phyloP scores from a whole-genome alignment of 2,113 vertebrate genomes.

The human region GRCh38 chr12:115828501-115829000 shows the following conservation, averaged over 20 bases:
- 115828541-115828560: background rate
- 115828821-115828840: fast-evolving
- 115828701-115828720: background rate
- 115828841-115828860: background rate
- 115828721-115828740: background rate
- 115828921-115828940: background rate
- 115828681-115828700: background rate
- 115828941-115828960: background rate
- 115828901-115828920: background rate
- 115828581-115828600: too few relatives aligned
- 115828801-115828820: background rate
- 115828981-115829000: background rate
- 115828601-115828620: background rate
- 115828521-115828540: background rate
- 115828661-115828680: background rate
- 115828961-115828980: background rate
- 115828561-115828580: background rate
- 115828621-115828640: background rate
- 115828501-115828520: background rate
- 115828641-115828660: background rate
- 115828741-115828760: background rate
- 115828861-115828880: background rate
- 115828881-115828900: background rate
- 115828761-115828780: background rate
- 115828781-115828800: fast-evolving